These are phyloP conservation scores for Apis dorsata DNA, from an alignment of 1,140 invertebrate species.

Conservation along the genomic window DNA sequence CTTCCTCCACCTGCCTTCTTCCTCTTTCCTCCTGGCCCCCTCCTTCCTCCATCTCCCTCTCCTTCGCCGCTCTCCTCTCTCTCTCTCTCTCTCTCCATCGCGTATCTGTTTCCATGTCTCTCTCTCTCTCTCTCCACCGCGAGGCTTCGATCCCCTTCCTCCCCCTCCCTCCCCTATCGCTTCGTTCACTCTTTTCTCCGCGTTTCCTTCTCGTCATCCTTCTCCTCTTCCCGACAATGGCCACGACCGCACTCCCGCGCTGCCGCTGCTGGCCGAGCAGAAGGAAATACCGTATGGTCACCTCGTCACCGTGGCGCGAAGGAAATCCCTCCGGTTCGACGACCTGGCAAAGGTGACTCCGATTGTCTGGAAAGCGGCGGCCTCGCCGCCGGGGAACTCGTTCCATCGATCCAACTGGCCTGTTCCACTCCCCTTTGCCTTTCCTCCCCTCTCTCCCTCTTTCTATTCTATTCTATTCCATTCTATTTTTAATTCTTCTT, in stretches of 20 bases:
- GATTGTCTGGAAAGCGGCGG: slow-evolving; percentile 45
- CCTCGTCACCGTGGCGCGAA: slow-evolving; percentile 59
- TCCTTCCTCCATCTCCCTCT: slow-evolving; percentile 39
- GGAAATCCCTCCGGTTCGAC: slow-evolving; percentile 64
- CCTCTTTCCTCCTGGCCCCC: slow-evolving; percentile 42
- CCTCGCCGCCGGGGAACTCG: slow-evolving; percentile 1
- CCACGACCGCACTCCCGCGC: slow-evolving; percentile 58
- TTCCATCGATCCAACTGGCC: not conserved
- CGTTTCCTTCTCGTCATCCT: not conserved
- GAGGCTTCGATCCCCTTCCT: slow-evolving; percentile 4
- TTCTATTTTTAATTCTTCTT: too few relatives aligned
- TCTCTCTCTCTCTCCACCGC: slow-evolving; percentile 12
- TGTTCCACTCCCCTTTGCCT: not conserved
- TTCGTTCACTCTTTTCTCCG: slow-evolving; percentile 5
- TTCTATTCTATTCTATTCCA: too few relatives aligned
- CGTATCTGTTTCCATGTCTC: too few relatives aligned
- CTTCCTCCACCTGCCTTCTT: slow-evolving; percentile 60
- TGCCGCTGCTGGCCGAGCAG: slow-evolving; percentile 30
- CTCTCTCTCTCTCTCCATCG: slow-evolving; percentile 16
- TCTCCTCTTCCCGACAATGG: slow-evolving; percentile 52
- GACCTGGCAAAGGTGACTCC: slow-evolving; percentile 52
- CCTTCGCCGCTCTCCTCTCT: slow-evolving; percentile 23
- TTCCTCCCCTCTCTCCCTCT: not conserved
- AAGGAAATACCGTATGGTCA: slow-evolving; percentile 70
- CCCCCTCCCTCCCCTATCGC: slow-evolving; percentile 26